Evolutionary conservation across 2,797 vertebrate genomes (phyloP), one percentile per base, ranked within the genome.

Genomic region (Clarias platycephalus): DNA sequence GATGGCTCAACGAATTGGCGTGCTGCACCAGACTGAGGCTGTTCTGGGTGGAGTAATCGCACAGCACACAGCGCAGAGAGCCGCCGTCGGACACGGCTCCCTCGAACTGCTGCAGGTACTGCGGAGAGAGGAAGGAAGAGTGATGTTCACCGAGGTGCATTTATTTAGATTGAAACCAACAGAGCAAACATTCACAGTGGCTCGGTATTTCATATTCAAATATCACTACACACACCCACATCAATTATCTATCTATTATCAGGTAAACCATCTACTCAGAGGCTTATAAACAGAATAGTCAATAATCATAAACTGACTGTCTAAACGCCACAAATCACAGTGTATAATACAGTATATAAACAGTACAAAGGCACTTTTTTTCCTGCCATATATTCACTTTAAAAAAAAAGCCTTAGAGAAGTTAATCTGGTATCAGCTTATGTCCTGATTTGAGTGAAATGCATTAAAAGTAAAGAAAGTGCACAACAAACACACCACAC

Each of bases 11-110:
- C 86, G 97, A 98, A 91, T 97, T 97, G 91, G 97, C 97, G 60
- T 99, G 98, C 95, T 98, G 97, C 86, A 99, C 95, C 37, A 99
- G 96, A 94, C 97, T 97, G 85, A 98, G 95, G 93, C 98, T 98
- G 93, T 97, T 97, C 91, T 96, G 97, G 92, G 97, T 98, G 90
- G 98, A 98, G 93, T 97, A 97, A 95, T 94, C 97, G 91, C 98
- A 99, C 91, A 98, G 95, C 79, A 96, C 95, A 67, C 98, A 99
- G 93, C 97, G 97, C 90, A 96, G 96, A 95, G 96, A 98, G 88
- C 95, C 95, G 87, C 97, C 97, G 24, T 96, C 96, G 87, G 97
- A 96, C 60, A 97, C 93, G 31, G 96, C 95, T 0, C 95, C 96
- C 89, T 98, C 97, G 0, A 97, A 97, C 92, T 98, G 97, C 95